Evolutionary conservation across 2,797 vertebrate genomes (phyloP).

Genomic region (Molossus alvarezi): DNA sequence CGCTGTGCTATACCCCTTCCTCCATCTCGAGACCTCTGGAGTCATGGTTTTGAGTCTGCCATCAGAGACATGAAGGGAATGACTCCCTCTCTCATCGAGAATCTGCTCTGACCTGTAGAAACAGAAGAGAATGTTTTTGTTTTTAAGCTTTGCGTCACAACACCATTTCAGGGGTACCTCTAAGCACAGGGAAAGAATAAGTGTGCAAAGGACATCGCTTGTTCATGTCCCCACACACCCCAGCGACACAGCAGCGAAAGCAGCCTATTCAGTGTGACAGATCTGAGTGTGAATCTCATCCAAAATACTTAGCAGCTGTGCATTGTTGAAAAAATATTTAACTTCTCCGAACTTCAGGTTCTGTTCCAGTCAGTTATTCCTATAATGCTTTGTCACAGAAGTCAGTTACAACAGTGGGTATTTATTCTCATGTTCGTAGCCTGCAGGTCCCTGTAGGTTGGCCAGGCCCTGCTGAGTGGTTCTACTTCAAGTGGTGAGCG

Average conservation of each 20-base stretch:
- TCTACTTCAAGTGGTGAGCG: background rate
- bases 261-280: background rate
- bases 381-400: background rate
- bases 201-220: background rate
- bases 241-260: background rate
- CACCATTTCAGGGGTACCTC: background rate
- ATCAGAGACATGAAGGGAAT: background rate
- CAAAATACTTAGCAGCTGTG: background rate
- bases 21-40: background rate
- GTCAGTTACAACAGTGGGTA: background rate
- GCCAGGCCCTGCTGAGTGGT: background rate
- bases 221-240: background rate
- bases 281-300: background rate
- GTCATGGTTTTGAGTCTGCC: background rate
- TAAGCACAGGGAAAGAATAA: background rate
- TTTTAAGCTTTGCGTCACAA: background rate
- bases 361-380: background rate
- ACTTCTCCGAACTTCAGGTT: background rate
- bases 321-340: background rate
- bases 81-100: background rate
- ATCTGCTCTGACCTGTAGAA: background rate
- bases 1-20: background rate
- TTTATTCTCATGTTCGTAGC: background rate
- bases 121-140: background rate
- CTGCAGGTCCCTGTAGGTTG: background rate